Evolutionary conservation across 2,113 vertebrate genomes (phyloP).

Genomic region (Marmota flaviventris): DNA sequence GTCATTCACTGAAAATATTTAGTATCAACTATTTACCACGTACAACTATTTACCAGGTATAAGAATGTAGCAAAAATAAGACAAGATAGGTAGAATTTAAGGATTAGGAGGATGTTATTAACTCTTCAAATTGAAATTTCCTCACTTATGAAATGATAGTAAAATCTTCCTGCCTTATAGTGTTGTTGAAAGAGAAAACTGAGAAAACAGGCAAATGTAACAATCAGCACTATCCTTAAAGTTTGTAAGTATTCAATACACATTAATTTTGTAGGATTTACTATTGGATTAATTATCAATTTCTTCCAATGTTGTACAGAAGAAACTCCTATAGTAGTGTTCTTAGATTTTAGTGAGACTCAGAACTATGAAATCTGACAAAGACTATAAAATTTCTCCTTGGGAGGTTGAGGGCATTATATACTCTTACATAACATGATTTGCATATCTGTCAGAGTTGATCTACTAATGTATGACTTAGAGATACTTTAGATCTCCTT

Average conservation of each 20-base stretch:
- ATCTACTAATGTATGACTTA: neutral
- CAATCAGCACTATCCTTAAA: neutral
- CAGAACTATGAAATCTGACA: neutral
- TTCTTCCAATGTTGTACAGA: neutral
- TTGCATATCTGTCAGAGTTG: neutral
- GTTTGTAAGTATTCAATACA: neutral
- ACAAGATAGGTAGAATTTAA: neutral
- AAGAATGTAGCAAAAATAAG: neutral
- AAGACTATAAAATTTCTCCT: neutral
- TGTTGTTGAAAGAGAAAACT: neutral
- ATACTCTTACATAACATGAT: neutral
- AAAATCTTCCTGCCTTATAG: neutral
- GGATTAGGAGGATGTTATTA: neutral
- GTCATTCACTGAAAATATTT: neutral
- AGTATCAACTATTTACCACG: neutral
- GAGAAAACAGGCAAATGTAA: neutral
- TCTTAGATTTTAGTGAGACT: neutral
- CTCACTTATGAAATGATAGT: neutral
- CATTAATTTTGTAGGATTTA: neutral
- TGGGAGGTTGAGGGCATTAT: accelerated
- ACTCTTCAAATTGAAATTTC: neutral
- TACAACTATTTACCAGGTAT: neutral
- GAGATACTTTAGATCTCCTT: neutral
- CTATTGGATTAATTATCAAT: neutral
- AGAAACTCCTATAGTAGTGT: neutral